Evolutionary conservation across 92 coral and sea anemone species (phyloP).

Genomic region (Pocillopora meandrina): DNA sequence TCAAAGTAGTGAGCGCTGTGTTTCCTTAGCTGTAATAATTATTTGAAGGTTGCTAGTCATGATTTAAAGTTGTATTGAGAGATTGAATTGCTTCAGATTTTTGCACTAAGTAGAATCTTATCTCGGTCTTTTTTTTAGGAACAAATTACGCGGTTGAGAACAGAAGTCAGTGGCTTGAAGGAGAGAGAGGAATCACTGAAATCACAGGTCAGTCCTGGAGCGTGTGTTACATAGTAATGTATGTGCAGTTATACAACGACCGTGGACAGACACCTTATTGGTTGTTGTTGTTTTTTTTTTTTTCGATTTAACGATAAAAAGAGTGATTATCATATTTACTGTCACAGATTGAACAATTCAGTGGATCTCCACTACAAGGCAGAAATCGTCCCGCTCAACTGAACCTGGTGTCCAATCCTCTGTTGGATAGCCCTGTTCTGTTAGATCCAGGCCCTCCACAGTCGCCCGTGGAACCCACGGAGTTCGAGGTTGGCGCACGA

Average conservation of each 20-base stretch:
- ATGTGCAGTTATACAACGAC: no score
- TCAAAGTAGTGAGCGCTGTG: no score
- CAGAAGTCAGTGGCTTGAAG: slow-evolving; percentile 78
- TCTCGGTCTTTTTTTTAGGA: slow-evolving; percentile 53
- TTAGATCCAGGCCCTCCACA: slow-evolving; percentile 57
- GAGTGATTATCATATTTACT: background rate
- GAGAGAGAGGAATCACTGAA: slow-evolving; percentile 79
- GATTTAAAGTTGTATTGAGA: no score
- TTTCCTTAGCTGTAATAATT: no score
- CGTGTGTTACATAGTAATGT: no score
- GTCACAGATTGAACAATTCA: slow-evolving; percentile 67
- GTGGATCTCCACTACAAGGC: slow-evolving; percentile 75
- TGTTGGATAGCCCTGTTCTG: slow-evolving; percentile 63
- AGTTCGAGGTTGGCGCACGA: slow-evolving; percentile 69
- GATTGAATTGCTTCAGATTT: no score
- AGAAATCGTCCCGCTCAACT: slow-evolving; percentile 87
- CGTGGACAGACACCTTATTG: no score
- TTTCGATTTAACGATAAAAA: background rate
- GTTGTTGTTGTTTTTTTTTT: background rate
- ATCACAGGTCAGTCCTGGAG: slow-evolving; percentile 57
- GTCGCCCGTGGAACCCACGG: slow-evolving; percentile 91
- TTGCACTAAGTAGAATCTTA: no score
- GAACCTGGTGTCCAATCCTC: slow-evolving; percentile 86
- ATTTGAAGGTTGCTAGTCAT: no score
- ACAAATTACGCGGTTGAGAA: slow-evolving; percentile 75